Base-by-base conservation (phyloP, 2,888 invertebrate genomes). In the Geophilus truncorum region DNA sequence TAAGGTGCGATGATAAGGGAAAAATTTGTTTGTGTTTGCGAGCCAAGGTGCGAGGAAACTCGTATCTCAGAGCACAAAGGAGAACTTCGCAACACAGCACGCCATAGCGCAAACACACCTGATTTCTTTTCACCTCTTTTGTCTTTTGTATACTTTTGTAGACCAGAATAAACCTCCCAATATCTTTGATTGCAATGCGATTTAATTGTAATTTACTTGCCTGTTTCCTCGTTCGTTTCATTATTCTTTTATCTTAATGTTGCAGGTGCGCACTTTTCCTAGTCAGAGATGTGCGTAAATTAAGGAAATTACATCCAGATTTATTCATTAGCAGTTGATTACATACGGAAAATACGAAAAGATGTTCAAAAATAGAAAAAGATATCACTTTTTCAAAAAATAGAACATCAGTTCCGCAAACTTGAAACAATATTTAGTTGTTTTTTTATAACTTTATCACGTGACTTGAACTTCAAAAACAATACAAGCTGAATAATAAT, bases 1-100 rank as follows among this genome's bases (percentile, higher is more conserved):
- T 28, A 62, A 62, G 62, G 62, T 62, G 62, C 62, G 62, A 62
- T 25, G 62, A 62, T 62, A 62, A 62, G 62, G 62, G 62, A 62
- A 62, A 62, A 62, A 62, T 62, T 62, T 23, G 62, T 25, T 62
- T 62, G 25, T 62, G 15, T 62, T 62, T 23, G 62, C 6, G 9
- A 28, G 62, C 12, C 7, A 62, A 62, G 62, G 62, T 62, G 62
- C 62, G 62, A 62, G 62, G 62, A 62, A 62, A 62, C 57, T 57
- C 62, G 28, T 62, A 62, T 62, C 45, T 18, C 18, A 15, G 5
- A 15, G 45, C 45, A 28, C 25, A 62, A 25, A 62, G 25, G 23
- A 45, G 25, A 62, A 62, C 15, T 18, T 45, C 25, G 62, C 6
- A 62, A 45, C 23, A 62, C 62, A 62, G 5, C 23, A 7, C 62